These are phyloP conservation scores for Cynopterus sphinx DNA, from an alignment of 2,797 vertebrate species.

Conservation along the genomic window DNA sequence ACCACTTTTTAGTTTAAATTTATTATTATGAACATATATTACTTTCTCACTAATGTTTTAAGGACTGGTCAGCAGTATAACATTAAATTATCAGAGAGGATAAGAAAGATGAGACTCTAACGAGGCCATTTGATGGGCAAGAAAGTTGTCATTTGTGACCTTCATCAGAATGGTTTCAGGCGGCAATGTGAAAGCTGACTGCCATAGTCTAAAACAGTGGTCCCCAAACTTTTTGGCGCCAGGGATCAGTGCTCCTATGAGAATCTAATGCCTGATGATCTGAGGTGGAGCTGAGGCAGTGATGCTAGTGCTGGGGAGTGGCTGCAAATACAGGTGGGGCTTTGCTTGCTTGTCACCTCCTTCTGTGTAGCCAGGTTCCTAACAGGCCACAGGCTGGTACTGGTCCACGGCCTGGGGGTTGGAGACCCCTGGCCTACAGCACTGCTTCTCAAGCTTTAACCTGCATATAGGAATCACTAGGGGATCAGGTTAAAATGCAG, in stretches of 20 bases:
- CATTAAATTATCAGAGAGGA: neutral
- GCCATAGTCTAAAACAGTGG: neutral
- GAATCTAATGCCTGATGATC: too few species aligned
- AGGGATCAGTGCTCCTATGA: too few species aligned
- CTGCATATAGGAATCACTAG: neutral
- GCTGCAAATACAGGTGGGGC: too few species aligned
- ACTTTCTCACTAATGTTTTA: conserved; percentile 45
- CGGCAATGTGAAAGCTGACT: neutral
- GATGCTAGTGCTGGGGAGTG: too few species aligned
- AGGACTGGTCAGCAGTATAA: neutral
- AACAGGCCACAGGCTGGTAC: too few species aligned
- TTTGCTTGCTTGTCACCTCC: too few species aligned
- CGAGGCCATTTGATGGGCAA: neutral
- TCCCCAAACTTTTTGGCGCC: neutral
- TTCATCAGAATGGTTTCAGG: neutral
- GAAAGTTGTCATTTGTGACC: neutral
- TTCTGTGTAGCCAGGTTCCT: too few species aligned
- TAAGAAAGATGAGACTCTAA: neutral
- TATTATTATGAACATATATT: neutral
- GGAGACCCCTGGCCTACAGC: too few species aligned
- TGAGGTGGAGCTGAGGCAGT: too few species aligned
- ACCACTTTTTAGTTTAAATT: neutral
- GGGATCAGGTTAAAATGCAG: neutral
- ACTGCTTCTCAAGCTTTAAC: neutral
- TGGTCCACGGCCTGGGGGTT: too few species aligned